Conservation (phyloP, 2,113 vertebrate genomes). For the Oryzias woworae region DNA sequence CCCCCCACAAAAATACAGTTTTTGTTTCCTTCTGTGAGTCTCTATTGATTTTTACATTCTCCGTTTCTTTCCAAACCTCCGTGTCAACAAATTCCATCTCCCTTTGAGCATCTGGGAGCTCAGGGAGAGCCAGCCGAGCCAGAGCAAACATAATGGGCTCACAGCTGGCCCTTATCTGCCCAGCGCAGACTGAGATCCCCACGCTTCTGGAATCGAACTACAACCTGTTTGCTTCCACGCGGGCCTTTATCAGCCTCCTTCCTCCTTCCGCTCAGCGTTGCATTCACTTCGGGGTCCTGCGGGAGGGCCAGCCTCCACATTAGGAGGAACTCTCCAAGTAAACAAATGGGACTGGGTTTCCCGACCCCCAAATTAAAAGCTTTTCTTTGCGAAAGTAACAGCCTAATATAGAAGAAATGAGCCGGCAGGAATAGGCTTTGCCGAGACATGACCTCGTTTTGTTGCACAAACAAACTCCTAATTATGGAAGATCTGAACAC, state of each 20-base stretch:
- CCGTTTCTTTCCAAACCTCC: constrained; percentile 9
- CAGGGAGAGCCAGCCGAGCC: constrained; percentile 24
- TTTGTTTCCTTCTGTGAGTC: neutral
- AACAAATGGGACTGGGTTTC: constrained; percentile 58
- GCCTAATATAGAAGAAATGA: constrained; percentile 34
- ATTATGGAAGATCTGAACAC: constrained; percentile 26
- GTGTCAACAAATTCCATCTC: constrained; percentile 17
- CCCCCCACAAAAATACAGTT: neutral
- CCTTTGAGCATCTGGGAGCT: constrained; percentile 5
- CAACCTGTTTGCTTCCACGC: constrained; percentile 37
- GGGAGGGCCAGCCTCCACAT: constrained; percentile 44
- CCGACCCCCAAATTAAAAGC: constrained; percentile 46
- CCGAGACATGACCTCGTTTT: constrained; percentile 38
- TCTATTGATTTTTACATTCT: constrained; percentile 2
- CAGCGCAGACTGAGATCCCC: constrained; percentile 30
- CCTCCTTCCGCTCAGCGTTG: constrained; percentile 20
- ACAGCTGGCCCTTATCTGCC: constrained; percentile 53
- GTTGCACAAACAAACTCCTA: constrained; percentile 15
- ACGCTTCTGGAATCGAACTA: constrained; percentile 17
- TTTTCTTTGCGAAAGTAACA: constrained; percentile 36
- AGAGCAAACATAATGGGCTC: constrained; percentile 35
- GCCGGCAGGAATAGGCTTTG: constrained; percentile 23
- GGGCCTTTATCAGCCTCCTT: constrained; percentile 34
- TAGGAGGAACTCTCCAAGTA: constrained; percentile 35
- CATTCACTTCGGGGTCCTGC: constrained; percentile 28